Conservation (phyloP, 2,113 vertebrate genomes). For the Microcebus tavaratra region DNA sequence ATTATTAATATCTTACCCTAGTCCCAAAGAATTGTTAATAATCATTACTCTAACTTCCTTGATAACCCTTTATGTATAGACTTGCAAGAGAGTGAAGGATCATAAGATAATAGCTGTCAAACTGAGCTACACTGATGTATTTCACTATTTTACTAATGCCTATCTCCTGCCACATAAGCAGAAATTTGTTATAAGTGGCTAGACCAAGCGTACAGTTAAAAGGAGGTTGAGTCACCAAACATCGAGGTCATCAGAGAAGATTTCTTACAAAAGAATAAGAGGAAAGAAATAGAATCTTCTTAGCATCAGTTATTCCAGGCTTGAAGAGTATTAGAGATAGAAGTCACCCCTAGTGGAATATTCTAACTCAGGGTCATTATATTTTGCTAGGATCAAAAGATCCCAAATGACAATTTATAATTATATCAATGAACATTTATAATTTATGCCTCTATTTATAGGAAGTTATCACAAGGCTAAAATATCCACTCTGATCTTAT, state of each 20-base stretch:
- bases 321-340: neutral
- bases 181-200: neutral
- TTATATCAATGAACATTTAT: constrained; percentile 64
- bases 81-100: neutral
- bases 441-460: constrained; percentile 77
- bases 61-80: neutral
- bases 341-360: neutral
- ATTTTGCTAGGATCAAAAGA: constrained; percentile 44
- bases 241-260: neutral
- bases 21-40: neutral
- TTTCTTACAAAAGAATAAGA: neutral
- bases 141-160: neutral
- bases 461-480: constrained; percentile 67
- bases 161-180: neutral
- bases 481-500: constrained; percentile 71
- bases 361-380: constrained; percentile 56
- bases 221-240: neutral
- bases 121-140: neutral
- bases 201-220: neutral
- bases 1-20: neutral
- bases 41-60: neutral
- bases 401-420: constrained; percentile 65
- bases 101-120: neutral
- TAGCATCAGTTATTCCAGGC: neutral
- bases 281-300: neutral